Evolutionary conservation across 2,113 vertebrate species (phyloP).

Genomic region (Gallinago undulata): DNA sequence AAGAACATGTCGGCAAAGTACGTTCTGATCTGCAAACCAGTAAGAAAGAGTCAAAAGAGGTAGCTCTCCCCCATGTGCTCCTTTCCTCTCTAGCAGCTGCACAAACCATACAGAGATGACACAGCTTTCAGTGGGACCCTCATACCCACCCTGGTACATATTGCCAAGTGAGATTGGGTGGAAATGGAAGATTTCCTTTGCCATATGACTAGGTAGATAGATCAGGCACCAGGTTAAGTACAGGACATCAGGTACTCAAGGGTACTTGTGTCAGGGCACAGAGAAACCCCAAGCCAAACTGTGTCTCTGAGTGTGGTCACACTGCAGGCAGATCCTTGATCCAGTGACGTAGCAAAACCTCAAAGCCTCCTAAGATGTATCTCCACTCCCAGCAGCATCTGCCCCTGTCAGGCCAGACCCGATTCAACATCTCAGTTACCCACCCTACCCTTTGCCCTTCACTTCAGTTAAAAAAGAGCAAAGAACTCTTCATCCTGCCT

Average conservation of each 20-base stretch:
- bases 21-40: not conserved
- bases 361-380: not conserved
- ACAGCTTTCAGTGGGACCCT: not conserved
- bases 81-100: not conserved
- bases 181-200: not conserved
- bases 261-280: not conserved
- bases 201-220: not conserved
- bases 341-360: accelerated
- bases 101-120: not conserved
- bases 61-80: not conserved
- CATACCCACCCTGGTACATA: not conserved
- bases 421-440: not conserved
- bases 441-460: not conserved
- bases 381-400: not conserved
- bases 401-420: not conserved
- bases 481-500: not conserved
- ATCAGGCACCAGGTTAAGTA: not conserved
- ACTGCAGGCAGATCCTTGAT: not conserved
- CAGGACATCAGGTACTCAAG: not conserved
- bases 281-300: not conserved
- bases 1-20: not conserved
- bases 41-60: not conserved
- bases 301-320: not conserved
- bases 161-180: not conserved
- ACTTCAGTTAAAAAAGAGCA: not conserved